Base-by-base conservation (phyloP, 1,140 invertebrate species). In the Drosophila orosa region DNA sequence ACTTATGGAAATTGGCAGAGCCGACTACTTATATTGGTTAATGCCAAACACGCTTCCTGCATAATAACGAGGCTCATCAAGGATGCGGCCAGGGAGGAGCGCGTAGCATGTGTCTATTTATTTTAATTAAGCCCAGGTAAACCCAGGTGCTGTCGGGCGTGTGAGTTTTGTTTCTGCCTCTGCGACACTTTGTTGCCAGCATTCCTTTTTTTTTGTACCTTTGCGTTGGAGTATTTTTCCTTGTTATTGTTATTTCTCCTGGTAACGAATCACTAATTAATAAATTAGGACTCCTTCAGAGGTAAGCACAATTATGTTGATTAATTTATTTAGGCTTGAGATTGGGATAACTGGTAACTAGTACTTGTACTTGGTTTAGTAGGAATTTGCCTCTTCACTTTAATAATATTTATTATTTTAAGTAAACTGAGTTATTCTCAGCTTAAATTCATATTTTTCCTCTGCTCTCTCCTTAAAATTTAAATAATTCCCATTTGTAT, bases 81-180 rank as follows among this genome's bases (percentile, higher is more conserved):
- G 83, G 83, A 82, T 80, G 69, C 79, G 63, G 42, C 6, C 9
- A 31, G 12, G 58, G 47, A 47, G 17, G 37, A 13, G 48, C 8
- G 22, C 27, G 39, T 25, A 71, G 66, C 63, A 85, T 83, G 80
- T 86, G 82, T 85, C 81, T 85, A 85, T 87, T 87, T 87, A 83
- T 87, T 87, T 87, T 87, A 87, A 87, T 87, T 89, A 87, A 87
- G 79, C 67, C 13, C 67, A 87, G 83, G 83, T 86, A 87, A 83
- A 76, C 66, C 66, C 72, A 52, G 60, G 58, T 54, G 44, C 52
- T 57, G 9, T 52, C 48, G 48, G 50, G 52, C 47, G 61, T 78
- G 74, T 84, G 78, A 76, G 63, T 39, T 71, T 45, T 40, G 66
- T 58, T 71, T 57, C 50, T 48, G 52, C 50, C 45, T 48, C 31